Conservation (phyloP, 1,140 invertebrate species). For the Araneus ventricosus region DNA sequence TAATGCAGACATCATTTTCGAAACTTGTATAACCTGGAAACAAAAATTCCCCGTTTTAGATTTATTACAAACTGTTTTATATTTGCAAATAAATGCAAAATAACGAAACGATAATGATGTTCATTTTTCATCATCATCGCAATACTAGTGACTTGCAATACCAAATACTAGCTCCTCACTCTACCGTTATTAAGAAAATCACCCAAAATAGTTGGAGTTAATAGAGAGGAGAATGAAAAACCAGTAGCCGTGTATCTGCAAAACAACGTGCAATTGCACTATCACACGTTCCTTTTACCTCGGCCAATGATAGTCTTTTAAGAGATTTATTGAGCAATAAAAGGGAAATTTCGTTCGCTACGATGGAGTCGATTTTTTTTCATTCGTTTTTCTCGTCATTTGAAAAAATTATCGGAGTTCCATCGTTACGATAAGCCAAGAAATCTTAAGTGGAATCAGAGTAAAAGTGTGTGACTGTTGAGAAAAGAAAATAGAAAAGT, state of each 20-base stretch:
- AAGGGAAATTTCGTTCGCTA: neutral
- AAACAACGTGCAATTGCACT: constrained; percentile 23
- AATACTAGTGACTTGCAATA: neutral
- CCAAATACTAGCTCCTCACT: neutral
- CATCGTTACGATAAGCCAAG: neutral
- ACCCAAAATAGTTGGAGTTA: neutral
- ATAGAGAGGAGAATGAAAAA: neutral
- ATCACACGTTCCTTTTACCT: constrained; percentile 24
- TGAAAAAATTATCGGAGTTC: neutral
- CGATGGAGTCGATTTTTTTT: neutral
- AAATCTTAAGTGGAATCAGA: neutral
- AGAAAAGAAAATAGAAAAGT: neutral
- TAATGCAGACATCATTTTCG: too few species aligned
- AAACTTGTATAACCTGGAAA: too few species aligned
- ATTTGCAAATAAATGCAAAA: too few species aligned
- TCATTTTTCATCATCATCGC: too few species aligned
- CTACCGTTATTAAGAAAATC: neutral
- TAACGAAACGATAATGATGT: too few species aligned
- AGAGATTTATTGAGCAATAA: constrained; percentile 63
- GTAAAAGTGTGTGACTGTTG: neutral
- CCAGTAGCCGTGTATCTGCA: constrained; percentile 44
- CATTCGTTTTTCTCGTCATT: neutral
- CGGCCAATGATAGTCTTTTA: constrained; percentile 48
- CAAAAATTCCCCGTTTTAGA: too few species aligned
- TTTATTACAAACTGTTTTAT: too few species aligned